Conservation (phyloP, 2,888 invertebrate genomes). For the Pseudolycoriella hygida region DNA sequence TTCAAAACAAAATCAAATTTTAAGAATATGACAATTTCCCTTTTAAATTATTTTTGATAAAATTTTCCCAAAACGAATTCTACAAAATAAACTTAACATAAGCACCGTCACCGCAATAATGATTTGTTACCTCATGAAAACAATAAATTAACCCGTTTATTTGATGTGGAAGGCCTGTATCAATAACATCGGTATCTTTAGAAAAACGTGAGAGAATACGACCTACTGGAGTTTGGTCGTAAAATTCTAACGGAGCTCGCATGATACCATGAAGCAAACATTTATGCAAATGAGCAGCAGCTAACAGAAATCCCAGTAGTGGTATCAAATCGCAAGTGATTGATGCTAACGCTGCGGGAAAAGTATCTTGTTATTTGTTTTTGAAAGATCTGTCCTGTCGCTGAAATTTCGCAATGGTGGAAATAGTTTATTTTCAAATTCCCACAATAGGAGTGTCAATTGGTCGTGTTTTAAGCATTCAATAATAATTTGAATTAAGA, state of each 20-base stretch:
- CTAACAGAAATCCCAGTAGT: conserved; percentile 36
- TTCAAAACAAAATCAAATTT: no score
- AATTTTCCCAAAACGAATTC: no score
- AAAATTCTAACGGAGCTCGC: conserved; percentile 36
- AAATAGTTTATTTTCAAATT: no score
- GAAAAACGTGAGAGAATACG: conserved; percentile 38
- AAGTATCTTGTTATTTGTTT: not conserved
- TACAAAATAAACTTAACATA: no score
- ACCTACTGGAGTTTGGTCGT: conserved; percentile 43
- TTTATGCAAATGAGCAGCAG: conserved; percentile 17
- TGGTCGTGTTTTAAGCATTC: no score
- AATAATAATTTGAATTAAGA: no score
- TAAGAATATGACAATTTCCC: no score
- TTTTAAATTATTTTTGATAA: no score
- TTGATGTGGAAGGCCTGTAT: conserved; percentile 28
- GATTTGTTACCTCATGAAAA: conserved; percentile 36
- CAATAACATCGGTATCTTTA: conserved; percentile 30
- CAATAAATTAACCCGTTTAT: conserved; percentile 38
- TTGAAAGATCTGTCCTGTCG: no score
- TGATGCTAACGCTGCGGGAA: conserved; percentile 41
- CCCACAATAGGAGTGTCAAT: no score
- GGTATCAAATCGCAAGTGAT: conserved; percentile 49
- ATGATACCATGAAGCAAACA: conserved; percentile 31
- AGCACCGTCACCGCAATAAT: no score
- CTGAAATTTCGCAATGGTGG: no score